Conservation (phyloP, 64 coral and sea anemone genomes). For the Cladopsammia gracilis region DNA sequence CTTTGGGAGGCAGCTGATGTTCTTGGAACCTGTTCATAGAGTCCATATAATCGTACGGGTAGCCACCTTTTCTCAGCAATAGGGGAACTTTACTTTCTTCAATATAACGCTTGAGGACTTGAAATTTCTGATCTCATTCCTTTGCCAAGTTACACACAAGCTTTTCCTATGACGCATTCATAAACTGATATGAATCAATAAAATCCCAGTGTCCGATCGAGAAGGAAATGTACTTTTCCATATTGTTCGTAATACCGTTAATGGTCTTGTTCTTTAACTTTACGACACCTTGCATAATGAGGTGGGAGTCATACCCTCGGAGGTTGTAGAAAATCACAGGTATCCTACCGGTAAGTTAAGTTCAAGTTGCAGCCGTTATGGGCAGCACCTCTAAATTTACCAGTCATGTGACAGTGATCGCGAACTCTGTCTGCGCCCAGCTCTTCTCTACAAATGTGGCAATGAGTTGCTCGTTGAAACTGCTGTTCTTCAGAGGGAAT, state of each 20-base stretch:
- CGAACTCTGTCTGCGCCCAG: no score
- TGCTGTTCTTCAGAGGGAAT: conserved; percentile 55
- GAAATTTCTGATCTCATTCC: conserved; percentile 32
- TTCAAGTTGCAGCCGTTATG: conserved; percentile 62
- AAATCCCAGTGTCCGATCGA: conserved; percentile 12
- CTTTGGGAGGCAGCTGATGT: neutral
- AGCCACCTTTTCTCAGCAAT: conserved; percentile 31
- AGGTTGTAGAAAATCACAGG: conserved; percentile 60
- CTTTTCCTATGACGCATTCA: conserved; percentile 65
- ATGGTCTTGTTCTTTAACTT: conserved; percentile 35
- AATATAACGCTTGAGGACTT: conserved; percentile 5
- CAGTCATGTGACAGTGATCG: no score
- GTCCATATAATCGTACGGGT: conserved; percentile 21
- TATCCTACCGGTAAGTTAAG: conserved; percentile 33
- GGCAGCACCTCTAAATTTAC: no score
- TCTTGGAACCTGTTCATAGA: neutral
- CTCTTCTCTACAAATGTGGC: no score
- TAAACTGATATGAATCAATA: conserved; percentile 66
- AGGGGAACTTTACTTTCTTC: neutral
- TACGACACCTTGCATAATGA: conserved; percentile 38
- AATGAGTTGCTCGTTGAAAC: no score
- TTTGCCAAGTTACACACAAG: conserved; percentile 29
- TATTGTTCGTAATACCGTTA: conserved; percentile 56
- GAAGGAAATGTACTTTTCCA: conserved; percentile 73
- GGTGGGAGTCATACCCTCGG: conserved; percentile 42